Conservation (phyloP, 2,888 invertebrate species). For the Xestia sexstrigata region DNA sequence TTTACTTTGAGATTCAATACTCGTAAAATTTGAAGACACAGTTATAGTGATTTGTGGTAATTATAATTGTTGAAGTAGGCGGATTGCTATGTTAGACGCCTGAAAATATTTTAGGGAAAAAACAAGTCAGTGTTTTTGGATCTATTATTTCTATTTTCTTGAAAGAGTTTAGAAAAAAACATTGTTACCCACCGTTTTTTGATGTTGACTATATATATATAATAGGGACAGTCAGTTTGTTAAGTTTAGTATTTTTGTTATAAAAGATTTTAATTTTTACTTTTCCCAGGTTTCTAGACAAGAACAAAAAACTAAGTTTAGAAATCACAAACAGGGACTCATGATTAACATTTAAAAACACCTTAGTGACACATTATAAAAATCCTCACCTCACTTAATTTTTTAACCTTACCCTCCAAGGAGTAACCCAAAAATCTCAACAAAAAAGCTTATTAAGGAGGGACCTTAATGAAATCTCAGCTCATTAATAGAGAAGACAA, state of each 20-base stretch:
- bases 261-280: too few relatives aligned
- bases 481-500: slow-evolving; percentile 82
- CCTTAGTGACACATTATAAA: slow-evolving; percentile 16
- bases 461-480: slow-evolving; percentile 76
- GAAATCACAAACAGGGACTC: not conserved
- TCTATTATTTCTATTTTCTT: not conserved
- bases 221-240: not conserved
- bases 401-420: slow-evolving; percentile 34
- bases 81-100: slow-evolving; percentile 22
- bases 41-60: slow-evolving; percentile 63
- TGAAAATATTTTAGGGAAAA: slow-evolving; percentile 18
- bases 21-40: slow-evolving; percentile 70
- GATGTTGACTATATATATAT: not conserved
- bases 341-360: slow-evolving; percentile 5
- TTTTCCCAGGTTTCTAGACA: not conserved
- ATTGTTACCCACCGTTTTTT: not conserved
- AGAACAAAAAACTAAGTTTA: not conserved
- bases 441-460: slow-evolving; percentile 69
- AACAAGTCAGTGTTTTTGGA: slow-evolving; percentile 8
- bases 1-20: slow-evolving; percentile 80
- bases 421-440: slow-evolving; percentile 27
- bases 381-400: not conserved
- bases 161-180: not conserved
- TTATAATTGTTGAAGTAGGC: slow-evolving; percentile 64
- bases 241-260: not conserved